Evolutionary conservation across 2,113 vertebrate species (phyloP), one percentile per base, ranked within the genome.

Genomic region (Oryzias melastigma): DNA sequence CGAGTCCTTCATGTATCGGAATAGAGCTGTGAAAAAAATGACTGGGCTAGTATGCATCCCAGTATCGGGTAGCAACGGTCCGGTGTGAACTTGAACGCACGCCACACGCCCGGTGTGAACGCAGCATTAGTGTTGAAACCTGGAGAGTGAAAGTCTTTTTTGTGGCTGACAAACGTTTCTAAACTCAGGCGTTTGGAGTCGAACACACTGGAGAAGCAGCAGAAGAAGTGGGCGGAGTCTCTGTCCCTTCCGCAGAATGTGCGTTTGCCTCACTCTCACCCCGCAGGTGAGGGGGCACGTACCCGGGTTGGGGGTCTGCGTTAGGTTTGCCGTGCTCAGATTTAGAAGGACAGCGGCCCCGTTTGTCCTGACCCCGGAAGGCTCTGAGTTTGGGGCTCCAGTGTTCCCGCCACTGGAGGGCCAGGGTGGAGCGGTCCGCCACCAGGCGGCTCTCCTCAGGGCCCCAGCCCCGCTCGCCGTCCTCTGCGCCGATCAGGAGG

Each of bases 371-470:
- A 41, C 91, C 92, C 57, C 93, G 90, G 78, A 95, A 94, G 52
- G 91, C 90, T 74, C 93, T 85, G 55, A 96, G 83, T 47, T 94
- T 95, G 65, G 90, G 84, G 60, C 85, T 92, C 95, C 95, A 95
- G 79, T 89, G 93, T 53, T 94, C 92, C 85, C 94, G 91, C 95
- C 95, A 96, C 74, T 93, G 93, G 57, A 95, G 87, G 16, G 94
- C 93, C 61, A 94, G 83, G 15, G 93, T 91, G 47, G 91, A 92
- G 75, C 91, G 94, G 80, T 95, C 93, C 0, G 94, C 90, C 65
- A 95, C 88, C 41, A 96, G 80, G 42, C 91, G 92, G 5, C 85
- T 83, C 27, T 94, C 90, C 59, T 91, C 91, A 0, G 93, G 93
- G 3, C 83, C 88, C 84, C 91, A 88, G 67, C 77, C 85, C 44